Conservation (phyloP, 2,113 vertebrate genomes). For the Phainopepla nitens region DNA sequence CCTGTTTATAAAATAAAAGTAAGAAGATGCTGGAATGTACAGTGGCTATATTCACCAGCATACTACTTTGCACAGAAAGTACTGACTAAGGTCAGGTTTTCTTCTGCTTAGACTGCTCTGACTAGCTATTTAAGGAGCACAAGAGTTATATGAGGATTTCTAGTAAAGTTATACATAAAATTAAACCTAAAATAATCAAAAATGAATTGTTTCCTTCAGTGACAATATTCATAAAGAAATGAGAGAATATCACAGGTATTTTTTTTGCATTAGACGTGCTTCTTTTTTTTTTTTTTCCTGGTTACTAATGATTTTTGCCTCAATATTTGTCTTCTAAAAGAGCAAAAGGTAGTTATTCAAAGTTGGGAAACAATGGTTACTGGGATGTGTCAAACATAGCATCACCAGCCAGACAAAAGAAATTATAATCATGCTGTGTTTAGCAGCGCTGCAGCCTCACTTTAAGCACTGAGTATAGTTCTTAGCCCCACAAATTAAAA, state of each 20-base stretch:
- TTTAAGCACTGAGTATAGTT: background rate
- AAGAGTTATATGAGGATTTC: background rate
- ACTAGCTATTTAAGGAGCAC: background rate
- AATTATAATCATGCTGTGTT: background rate
- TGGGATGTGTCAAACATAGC: background rate
- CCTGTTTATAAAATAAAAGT: slow-evolving; percentile 22
- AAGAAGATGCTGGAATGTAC: background rate
- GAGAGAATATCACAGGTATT: background rate
- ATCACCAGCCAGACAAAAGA: background rate
- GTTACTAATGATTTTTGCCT: background rate
- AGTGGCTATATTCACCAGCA: background rate
- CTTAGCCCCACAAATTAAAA: background rate
- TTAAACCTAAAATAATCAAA: background rate
- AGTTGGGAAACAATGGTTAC: background rate
- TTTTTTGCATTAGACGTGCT: background rate
- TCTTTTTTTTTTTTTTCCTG: background rate
- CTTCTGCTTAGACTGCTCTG: background rate
- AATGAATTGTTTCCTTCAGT: background rate
- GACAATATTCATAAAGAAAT: background rate
- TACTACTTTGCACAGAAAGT: background rate
- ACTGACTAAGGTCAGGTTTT: background rate
- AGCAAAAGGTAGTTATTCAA: background rate
- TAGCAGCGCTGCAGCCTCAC: background rate
- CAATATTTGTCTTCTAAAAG: background rate
- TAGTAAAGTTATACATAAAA: background rate